Conservation (phyloP, 2,888 invertebrate genomes). For the Monopis laevigella region DNA sequence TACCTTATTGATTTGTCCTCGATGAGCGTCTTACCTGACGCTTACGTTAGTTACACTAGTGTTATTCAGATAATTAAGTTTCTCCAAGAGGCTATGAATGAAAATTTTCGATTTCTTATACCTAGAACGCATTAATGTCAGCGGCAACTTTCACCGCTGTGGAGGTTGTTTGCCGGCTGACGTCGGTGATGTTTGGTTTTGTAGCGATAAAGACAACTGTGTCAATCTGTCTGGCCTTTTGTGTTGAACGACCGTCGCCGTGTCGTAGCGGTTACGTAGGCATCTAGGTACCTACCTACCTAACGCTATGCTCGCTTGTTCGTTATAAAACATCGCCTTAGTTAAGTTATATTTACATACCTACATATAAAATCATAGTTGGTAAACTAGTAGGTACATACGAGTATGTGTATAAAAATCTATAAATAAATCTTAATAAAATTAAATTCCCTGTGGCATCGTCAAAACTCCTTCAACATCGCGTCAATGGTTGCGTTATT, state of each 20-base stretch:
- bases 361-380: too few relatives aligned
- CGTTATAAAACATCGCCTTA: too few relatives aligned
- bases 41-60: too few relatives aligned
- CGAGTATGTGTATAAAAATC: background rate
- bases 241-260: background rate
- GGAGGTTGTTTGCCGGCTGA: background rate
- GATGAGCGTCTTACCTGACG: constrained; percentile 48
- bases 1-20: constrained; percentile 66
- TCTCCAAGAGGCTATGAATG: too few relatives aligned
- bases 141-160: constrained; percentile 2
- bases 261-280: too few relatives aligned
- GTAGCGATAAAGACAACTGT: constrained; percentile 2
- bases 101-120: too few relatives aligned
- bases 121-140: too few relatives aligned
- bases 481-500: constrained; percentile 27
- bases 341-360: too few relatives aligned
- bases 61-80: too few relatives aligned
- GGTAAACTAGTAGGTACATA: too few relatives aligned
- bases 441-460: constrained; percentile 2
- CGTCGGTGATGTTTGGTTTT: background rate
- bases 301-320: too few relatives aligned
- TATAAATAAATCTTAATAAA: background rate
- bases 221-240: constrained; percentile 1
- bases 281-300: too few relatives aligned
- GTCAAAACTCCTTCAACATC: constrained; percentile 23